Evolutionary conservation across 2,113 vertebrate species (phyloP), one percentile per base, ranked within the genome.

Genomic region (Ciconia maguari): DNA sequence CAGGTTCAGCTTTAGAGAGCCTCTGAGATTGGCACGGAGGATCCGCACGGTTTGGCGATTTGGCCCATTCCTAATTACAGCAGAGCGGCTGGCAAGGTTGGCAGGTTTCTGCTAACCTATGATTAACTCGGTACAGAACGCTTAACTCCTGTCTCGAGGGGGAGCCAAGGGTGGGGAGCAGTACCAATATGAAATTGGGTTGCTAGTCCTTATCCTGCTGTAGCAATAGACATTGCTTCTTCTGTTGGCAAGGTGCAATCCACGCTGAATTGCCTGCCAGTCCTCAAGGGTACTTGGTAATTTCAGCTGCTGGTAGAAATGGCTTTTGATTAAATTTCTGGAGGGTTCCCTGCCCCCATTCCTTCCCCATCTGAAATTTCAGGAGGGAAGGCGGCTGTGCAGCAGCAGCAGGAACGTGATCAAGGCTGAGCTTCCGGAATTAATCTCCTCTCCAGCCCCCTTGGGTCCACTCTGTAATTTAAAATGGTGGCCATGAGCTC

Each of bases 281-380:
- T 11, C 95, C 96, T 86, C 96, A 62, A 74, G 87, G 94, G 89
- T 89, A 61, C 77, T 49, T 0, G 2, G 86, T 41, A n/a, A 36
- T 74, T 74, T 77, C 93, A 87, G 91, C 87, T 93, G 89, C 92
- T 82, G 96, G 49, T 38, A 62, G 81, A 95, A 95, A 87, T n/a
- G 74, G 89, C 54, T 94, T 94, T 62, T 89, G 91, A 83, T 93
- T 89, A 38, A n/a, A 93, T 83, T 97, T 87, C 94, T 95, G 89
- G 58, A 95, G 89, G 27, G 81, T 34, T 91, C 66, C 87, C 86
- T 84, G 93, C 54, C 78, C 86, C 87, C 85, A 13, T 41, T 72
- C 66, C 77, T 64, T 83, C 89, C 72, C 62, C 42, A 36, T 14
- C 49, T 61, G 81, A 84, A 51, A 44, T 80, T 93, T 70, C 81